Evolutionary conservation across 2,797 vertebrate genomes (phyloP).

Genomic region (Yasuhikotakia modesta): DNA sequence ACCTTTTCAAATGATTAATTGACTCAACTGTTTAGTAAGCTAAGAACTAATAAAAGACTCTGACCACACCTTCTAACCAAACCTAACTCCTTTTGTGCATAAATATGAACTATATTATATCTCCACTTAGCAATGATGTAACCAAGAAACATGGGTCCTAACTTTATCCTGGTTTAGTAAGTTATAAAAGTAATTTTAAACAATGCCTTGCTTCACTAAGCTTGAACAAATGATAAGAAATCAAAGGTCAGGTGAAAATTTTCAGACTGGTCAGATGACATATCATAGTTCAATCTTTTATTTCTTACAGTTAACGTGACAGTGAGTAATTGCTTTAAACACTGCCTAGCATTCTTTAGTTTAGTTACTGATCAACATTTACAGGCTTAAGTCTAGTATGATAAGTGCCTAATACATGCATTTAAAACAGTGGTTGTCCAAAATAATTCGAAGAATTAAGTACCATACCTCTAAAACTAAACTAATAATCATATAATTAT

Average conservation of each 20-base stretch:
- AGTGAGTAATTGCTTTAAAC: background rate
- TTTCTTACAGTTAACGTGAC: conserved; percentile 1
- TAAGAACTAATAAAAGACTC: background rate
- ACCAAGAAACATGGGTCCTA: background rate
- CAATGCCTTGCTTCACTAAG: background rate
- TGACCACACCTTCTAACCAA: conserved; percentile 20
- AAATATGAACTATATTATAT: background rate
- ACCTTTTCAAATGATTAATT: background rate
- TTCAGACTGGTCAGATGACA: background rate
- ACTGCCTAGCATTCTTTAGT: too few species aligned
- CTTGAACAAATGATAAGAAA: background rate
- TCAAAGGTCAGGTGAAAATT: background rate
- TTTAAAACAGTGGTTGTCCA: too few species aligned
- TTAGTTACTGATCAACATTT: too few species aligned
- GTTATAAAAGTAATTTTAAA: too few species aligned
- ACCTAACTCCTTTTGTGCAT: background rate
- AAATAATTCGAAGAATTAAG: too few species aligned
- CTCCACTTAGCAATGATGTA: background rate
- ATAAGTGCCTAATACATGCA: too few species aligned
- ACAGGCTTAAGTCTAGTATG: too few species aligned
- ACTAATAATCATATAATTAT: too few species aligned
- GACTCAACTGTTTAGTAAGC: background rate
- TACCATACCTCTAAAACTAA: too few species aligned
- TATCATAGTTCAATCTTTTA: background rate
- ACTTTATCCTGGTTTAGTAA: background rate